Evolutionary conservation across 2,797 vertebrate species (phyloP), one percentile per base, ranked within the genome.

Genomic region (Ctenopoma multispine): DNA sequence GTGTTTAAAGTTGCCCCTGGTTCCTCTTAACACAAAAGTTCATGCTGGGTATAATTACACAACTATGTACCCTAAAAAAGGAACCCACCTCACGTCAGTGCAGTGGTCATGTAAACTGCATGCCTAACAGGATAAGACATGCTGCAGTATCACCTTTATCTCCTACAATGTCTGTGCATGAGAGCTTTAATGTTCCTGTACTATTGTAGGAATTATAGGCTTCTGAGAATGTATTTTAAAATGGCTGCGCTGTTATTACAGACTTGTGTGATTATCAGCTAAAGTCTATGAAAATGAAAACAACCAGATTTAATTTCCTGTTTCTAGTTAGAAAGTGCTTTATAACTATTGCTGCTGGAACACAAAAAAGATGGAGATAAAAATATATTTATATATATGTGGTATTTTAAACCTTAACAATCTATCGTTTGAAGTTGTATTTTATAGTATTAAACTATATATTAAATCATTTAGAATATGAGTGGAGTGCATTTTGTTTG

Each of bases 61-160:
- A 88, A 63, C 60, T 76, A 69, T 75, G 48, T 49, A 64, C 29
- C 69, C 50, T 11, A 50, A 65, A 48, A 78, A 59, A 54, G 57
- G 38, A 62, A 46, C 23, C 21, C 1, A 43, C 46, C 57, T 76
- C 41, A 64, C 58, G 43, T 56, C 2, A 21, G 44, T 23, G 46
- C 43, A 43, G 51, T 2, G 55, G 59, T 74, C 49, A 55, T 69
- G 50, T 69, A 74, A 67, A 69, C 43, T 18, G 75, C 81, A 81
- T 88, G 62, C 62, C 81, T 79, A 84, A 87, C 85, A 86, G 53
- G 84, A 89, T 83, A 69, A 62, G 70, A 85, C 86, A 84, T 79
- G 77, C 58, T 81, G 60, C 66, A 31, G 64, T 75, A 81, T 84
- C 56, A 65, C 21, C 67, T 84, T 68, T 75, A 71, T 69, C 60